These are phyloP conservation scores for Hoplodrina blanda DNA, from an alignment of 2,888 invertebrate species.

Conservation along the genomic window DNA sequence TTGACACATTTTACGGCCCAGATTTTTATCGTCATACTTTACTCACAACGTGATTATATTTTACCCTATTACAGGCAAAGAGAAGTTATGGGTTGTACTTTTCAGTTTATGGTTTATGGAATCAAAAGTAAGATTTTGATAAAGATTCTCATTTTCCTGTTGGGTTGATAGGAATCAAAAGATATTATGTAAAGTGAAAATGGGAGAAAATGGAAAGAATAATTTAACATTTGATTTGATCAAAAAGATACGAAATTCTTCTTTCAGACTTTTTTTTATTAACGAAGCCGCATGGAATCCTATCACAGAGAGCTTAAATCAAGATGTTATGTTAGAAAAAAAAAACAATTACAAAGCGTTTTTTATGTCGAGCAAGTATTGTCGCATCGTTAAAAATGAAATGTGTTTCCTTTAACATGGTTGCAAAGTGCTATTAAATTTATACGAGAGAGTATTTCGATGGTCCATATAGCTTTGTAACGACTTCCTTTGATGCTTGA, in stretches of 20 bases:
- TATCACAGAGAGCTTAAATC: background rate
- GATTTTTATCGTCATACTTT: constrained; percentile 60
- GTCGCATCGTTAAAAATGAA: constrained; percentile 81
- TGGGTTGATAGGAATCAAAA: constrained; percentile 24
- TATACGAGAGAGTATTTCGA: constrained; percentile 77
- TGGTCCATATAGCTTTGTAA: constrained; percentile 80
- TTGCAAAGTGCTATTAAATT: constrained; percentile 81
- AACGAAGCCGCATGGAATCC: background rate
- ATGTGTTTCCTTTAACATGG: constrained; percentile 79
- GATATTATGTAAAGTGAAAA: constrained; percentile 13
- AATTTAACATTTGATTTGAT: constrained; percentile 22
- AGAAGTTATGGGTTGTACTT: constrained; percentile 33
- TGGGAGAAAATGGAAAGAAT: background rate
- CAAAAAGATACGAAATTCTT: background rate
- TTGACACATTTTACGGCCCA: constrained; percentile 57
- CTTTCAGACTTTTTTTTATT: background rate
- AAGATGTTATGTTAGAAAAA: constrained; percentile 7
- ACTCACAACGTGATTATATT: constrained; percentile 55
- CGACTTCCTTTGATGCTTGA: constrained; percentile 77
- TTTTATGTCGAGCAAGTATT: constrained; percentile 66
- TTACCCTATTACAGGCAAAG: constrained; percentile 35
- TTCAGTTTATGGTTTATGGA: constrained; percentile 45
- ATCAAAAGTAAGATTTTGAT: constrained; percentile 36
- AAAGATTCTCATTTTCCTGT: constrained; percentile 33
- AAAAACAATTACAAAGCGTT: constrained; percentile 40